A percentile compares a stretch with the other conserved stretches of the same genome.
Conservation (phyloP, 2,888 invertebrate genomes). For the Phrixothrix hirtus region DNA sequence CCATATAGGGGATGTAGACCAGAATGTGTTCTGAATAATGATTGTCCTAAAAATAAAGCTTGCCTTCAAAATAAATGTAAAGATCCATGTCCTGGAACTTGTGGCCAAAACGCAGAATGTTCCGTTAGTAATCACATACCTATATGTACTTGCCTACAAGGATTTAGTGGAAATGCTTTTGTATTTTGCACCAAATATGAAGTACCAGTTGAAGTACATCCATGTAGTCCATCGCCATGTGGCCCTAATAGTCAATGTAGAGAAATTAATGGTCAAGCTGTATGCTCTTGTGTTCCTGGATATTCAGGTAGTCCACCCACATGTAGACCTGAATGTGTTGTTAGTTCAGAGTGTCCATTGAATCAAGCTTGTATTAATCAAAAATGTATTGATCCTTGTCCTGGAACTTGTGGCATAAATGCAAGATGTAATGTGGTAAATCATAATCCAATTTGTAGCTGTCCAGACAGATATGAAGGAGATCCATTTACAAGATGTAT, state of each 20-base stretch:
- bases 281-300: conserved; percentile 57
- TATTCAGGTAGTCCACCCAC: conserved; percentile 61
- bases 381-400: conserved; percentile 63
- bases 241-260: conserved; percentile 55
- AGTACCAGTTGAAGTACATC: conserved; percentile 56
- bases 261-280: conserved; percentile 66
- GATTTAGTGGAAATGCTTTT: conserved; percentile 46
- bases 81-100: conserved; percentile 59
- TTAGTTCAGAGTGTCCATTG: conserved; percentile 58
- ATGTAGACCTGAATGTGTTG: conserved; percentile 59
- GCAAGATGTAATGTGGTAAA: conserved; percentile 65
- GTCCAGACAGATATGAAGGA: conserved; percentile 65
- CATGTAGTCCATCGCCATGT: conserved; percentile 75
- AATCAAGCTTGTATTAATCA: conserved; percentile 58
- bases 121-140: conserved; percentile 56
- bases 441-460: conserved; percentile 61
- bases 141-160: conserved; percentile 46
- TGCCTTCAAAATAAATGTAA: conserved; percentile 57
- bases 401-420: conserved; percentile 60
- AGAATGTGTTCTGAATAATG: conserved; percentile 57
- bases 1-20: conserved; percentile 57
- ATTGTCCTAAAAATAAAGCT: conserved; percentile 55
- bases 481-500: conserved; percentile 64
- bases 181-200: conserved; percentile 61
- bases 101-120: conserved; percentile 59